Evolutionary conservation across 2,888 invertebrate species (phyloP).

Genomic region (Glaucopsyche alexis): DNA sequence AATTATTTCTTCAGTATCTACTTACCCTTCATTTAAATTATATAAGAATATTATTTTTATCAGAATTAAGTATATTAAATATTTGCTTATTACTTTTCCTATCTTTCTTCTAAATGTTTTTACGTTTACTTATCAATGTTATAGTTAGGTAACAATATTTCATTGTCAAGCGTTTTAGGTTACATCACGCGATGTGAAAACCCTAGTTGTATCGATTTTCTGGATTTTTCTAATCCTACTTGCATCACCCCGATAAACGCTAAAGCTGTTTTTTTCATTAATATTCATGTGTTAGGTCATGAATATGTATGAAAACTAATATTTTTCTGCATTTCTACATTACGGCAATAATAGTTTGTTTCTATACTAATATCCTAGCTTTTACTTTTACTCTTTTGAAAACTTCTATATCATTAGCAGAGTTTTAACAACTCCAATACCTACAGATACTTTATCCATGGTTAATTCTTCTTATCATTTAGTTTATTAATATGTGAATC

Average conservation of each 20-base stretch:
- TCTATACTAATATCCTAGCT: background rate
- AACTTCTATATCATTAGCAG: no score
- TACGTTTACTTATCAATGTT: slow-evolving; percentile 1
- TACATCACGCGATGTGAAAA: slow-evolving; percentile 10
- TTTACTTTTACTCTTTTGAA: background rate
- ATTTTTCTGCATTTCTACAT: background rate
- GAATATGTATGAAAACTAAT: slow-evolving; percentile 1
- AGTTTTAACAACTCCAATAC: no score
- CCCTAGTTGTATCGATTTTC: slow-evolving; percentile 1
- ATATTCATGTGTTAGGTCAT: background rate
- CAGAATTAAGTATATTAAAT: background rate
- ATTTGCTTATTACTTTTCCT: background rate
- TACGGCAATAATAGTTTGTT: background rate
- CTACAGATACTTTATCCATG: background rate
- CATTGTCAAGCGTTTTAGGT: background rate
- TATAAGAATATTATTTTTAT: background rate
- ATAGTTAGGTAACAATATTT: background rate
- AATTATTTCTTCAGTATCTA: background rate
- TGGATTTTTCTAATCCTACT: background rate
- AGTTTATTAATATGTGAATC: no score
- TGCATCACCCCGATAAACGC: background rate
- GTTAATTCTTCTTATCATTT: background rate
- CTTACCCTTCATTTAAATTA: background rate
- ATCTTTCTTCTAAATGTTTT: slow-evolving; percentile 8
- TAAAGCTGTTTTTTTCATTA: slow-evolving; percentile 6